These are phyloP conservation scores for Drosophila meridiana DNA, from an alignment of 2,888 invertebrate genomes.

Conservation along the genomic window DNA sequence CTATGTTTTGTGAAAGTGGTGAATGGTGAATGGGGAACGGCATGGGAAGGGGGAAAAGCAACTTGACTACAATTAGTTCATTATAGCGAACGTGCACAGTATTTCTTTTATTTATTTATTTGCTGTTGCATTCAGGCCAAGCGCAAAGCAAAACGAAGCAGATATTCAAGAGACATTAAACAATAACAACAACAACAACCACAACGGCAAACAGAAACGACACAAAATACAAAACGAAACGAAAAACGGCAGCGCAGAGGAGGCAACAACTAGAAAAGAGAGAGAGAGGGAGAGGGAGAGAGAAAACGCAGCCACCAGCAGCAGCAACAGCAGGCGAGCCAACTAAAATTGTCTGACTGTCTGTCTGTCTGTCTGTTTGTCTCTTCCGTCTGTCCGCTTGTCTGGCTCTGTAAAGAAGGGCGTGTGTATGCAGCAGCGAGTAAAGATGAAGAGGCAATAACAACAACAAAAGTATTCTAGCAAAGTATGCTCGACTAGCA, in stretches of 20 bases:
- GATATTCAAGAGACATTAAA: conserved; percentile 56
- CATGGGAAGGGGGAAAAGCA: background rate
- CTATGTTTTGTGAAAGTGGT: conserved; percentile 7
- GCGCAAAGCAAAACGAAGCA: conserved; percentile 59
- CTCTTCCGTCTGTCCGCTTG: conserved; percentile 15
- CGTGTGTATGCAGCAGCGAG: conserved; percentile 25
- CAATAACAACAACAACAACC: conserved; percentile 24
- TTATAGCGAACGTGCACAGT: conserved; percentile 43
- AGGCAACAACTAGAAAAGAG: conserved; percentile 25
- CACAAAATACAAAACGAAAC: conserved; percentile 54
- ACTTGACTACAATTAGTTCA: conserved; percentile 40
- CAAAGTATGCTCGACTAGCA: background rate
- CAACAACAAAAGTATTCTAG: conserved; percentile 2
- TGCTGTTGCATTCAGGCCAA: conserved; percentile 82
- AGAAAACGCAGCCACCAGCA: conserved; percentile 20
- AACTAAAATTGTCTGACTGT: conserved; percentile 46
- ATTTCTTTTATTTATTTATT: conserved; percentile 14
- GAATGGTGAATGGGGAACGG: background rate
- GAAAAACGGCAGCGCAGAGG: conserved; percentile 30
- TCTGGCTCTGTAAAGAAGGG: conserved; percentile 43
- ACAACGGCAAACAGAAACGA: conserved; percentile 42
- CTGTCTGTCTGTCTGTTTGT: conserved; percentile 13
- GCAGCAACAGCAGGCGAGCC: conserved; percentile 13
- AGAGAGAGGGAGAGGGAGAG: background rate
- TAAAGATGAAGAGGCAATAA: conserved; percentile 29